phyloP scores from a whole-genome alignment of 2,113 vertebrate species.

The Ctenodactylus gundi region DNA sequence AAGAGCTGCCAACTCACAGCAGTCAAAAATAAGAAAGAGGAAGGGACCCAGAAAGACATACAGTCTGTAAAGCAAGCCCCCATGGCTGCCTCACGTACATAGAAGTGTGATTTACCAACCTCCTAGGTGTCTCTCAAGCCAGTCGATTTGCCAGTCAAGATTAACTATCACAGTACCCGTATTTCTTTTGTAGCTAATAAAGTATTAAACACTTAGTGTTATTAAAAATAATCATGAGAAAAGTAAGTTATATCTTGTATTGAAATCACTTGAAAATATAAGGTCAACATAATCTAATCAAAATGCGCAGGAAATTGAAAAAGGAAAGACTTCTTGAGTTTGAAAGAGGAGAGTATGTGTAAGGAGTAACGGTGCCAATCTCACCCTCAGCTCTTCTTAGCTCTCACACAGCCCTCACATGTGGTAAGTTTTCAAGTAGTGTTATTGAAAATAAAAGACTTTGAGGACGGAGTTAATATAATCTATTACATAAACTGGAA shows the following conservation, averaged over 20 bases:
- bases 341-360: background rate
- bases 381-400: background rate
- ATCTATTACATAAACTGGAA: background rate
- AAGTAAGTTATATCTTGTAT: background rate
- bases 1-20: background rate
- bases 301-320: background rate
- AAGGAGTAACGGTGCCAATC: background rate
- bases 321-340: background rate
- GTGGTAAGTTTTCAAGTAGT: background rate
- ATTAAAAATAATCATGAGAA: background rate
- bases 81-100: background rate
- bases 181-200: background rate
- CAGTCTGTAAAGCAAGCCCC: background rate
- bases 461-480: background rate
- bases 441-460: background rate
- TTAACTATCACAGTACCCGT: background rate
- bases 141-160: background rate
- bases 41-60: background rate
- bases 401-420: background rate
- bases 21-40: background rate
- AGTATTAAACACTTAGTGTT: background rate
- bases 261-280: conserved; percentile 1
- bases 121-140: background rate
- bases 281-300: background rate
- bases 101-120: background rate